phyloP scores from a whole-genome alignment of 1,140 invertebrate species.

The Batillaria attramentaria region DNA sequence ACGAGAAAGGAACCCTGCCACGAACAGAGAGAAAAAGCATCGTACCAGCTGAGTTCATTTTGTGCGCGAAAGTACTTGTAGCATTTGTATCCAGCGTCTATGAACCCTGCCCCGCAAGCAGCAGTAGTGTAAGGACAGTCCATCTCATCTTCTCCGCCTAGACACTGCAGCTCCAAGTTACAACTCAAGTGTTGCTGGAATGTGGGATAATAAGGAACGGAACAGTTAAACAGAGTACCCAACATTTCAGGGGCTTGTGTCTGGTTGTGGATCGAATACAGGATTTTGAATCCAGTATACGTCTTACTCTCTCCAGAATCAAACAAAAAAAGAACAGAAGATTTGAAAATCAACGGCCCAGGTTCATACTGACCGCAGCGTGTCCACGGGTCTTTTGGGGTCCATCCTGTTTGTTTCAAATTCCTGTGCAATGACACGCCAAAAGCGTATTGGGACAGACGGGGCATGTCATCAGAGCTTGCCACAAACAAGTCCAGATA shows the following conservation, averaged over 20 bases:
- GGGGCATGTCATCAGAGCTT: no score
- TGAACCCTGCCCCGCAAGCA: conserved; percentile 9
- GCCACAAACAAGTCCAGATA: no score
- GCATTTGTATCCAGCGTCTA: conserved; percentile 21
- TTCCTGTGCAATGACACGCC: no score
- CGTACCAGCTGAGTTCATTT: background rate
- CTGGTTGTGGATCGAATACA: conserved; percentile 6
- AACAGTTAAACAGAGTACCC: conserved; percentile 7
- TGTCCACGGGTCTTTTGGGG: no score
- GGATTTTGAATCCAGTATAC: conserved; percentile 26
- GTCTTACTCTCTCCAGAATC: no score
- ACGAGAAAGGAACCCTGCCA: background rate
- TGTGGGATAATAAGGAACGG: background rate
- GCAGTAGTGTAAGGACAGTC: conserved; percentile 5
- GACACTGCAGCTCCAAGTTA: conserved; percentile 10
- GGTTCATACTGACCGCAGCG: no score
- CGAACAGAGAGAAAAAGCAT: background rate
- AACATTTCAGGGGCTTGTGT: background rate
- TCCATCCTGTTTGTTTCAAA: no score
- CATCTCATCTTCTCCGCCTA: background rate
- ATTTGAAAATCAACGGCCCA: no score
- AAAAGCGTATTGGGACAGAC: no score
- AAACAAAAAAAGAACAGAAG: no score
- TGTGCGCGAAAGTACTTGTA: background rate
- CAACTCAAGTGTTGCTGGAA: conserved; percentile 18